phyloP scores from a whole-genome alignment of 2,113 vertebrate species.

The Cepphus grylle region DNA sequence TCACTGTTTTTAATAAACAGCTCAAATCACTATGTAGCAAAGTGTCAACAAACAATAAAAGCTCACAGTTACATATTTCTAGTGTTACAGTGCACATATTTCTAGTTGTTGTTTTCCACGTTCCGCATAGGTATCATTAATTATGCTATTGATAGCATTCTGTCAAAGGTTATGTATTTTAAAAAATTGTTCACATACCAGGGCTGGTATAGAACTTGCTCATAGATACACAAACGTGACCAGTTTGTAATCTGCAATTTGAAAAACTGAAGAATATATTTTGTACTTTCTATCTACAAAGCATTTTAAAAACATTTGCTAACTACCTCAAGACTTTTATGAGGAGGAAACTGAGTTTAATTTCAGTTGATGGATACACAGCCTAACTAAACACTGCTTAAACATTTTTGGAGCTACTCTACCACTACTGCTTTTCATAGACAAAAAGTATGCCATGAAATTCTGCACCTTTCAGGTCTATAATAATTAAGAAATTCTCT shows the following conservation, averaged over 20 bases:
- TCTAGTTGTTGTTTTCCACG: not conserved
- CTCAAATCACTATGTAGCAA: not conserved
- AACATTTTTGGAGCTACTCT: not conserved
- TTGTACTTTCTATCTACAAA: not conserved
- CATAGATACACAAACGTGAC: not conserved
- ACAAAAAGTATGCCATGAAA: not conserved
- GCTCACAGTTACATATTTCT: not conserved
- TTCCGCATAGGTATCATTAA: not conserved
- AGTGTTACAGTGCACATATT: not conserved
- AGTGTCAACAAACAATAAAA: not conserved
- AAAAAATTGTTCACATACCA: not conserved
- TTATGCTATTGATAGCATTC: not conserved
- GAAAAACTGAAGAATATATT: not conserved
- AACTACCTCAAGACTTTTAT: not conserved
- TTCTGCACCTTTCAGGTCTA: not conserved
- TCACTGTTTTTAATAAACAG: not conserved
- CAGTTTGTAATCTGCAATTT: not conserved
- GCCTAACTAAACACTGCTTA: not conserved
- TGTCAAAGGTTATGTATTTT: not conserved
- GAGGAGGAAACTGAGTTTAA: not conserved
- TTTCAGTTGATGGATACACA: not conserved
- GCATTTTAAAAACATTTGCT: not conserved
- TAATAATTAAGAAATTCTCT: not conserved
- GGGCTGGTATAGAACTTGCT: not conserved
- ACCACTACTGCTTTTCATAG: not conserved